These are phyloP conservation scores for Psittacara wagleri DNA, from an alignment of 2,113 vertebrate genomes.

Conservation along the genomic window DNA sequence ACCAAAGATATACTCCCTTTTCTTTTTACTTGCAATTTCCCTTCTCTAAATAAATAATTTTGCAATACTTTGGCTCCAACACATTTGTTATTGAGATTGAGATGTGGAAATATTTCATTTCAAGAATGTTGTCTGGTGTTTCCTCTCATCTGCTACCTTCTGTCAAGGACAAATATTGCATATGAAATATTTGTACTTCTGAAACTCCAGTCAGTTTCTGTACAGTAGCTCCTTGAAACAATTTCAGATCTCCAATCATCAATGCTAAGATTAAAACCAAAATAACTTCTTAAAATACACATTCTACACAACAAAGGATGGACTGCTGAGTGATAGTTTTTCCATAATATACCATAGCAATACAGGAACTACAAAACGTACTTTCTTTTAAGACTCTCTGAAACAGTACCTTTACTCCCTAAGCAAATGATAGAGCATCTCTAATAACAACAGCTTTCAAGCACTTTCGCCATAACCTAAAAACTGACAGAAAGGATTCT, in stretches of 20 bases:
- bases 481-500: not conserved
- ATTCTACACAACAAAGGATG: not conserved
- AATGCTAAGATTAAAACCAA: not conserved
- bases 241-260: not conserved
- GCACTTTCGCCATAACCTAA: not conserved
- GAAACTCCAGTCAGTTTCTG: not conserved
- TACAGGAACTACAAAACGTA: not conserved
- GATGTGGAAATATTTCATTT: not conserved
- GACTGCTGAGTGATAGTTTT: not conserved
- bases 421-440: not conserved
- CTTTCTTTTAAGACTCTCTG: not conserved
- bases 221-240: not conserved
- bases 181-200: not conserved
- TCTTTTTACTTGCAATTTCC: not conserved
- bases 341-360: not conserved
- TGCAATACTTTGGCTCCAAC: not conserved
- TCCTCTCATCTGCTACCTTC: not conserved
- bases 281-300: not conserved
- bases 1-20: not conserved
- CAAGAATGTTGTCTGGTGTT: not conserved
- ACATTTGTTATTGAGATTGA: not conserved
- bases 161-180: not conserved
- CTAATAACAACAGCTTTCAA: not conserved
- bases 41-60: not conserved
- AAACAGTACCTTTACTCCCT: not conserved